phyloP scores from a whole-genome alignment of 1,140 invertebrate species.

The Leptinotarsa lineolata region DNA sequence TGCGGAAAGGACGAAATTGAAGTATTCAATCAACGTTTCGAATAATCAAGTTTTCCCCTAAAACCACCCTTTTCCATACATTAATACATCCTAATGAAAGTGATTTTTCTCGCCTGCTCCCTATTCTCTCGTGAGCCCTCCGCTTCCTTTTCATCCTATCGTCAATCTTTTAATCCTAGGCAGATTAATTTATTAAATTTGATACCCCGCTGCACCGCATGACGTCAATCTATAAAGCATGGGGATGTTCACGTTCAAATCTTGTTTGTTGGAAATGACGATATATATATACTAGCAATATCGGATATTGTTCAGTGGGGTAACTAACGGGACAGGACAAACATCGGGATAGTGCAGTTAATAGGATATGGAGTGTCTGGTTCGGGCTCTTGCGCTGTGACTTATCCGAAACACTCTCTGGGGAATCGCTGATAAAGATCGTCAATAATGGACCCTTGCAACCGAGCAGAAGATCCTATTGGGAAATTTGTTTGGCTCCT shows the following conservation, averaged over 20 bases:
- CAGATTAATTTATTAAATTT: conserved; percentile 5
- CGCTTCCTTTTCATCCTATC: neutral
- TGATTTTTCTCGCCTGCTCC: conserved; percentile 2
- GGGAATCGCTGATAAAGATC: conserved; percentile 34
- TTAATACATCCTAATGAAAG: conserved; percentile 6
- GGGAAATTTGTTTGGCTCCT: conserved; percentile 19
- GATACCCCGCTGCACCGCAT: neutral
- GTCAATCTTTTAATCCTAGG: conserved; percentile 1
- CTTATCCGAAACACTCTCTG: conserved; percentile 28
- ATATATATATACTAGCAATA: neutral
- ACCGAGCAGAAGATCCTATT: conserved; percentile 13
- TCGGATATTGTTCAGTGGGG: conserved; percentile 10
- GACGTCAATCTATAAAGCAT: neutral
- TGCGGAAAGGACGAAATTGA: no score
- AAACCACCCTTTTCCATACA: neutral
- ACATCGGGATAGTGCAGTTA: conserved; percentile 23
- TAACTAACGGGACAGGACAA: conserved; percentile 21
- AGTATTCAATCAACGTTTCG: no score
- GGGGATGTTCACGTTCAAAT: conserved; percentile 8
- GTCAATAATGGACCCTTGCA: conserved; percentile 22
- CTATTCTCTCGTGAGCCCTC: neutral
- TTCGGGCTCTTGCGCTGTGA: conserved; percentile 13
- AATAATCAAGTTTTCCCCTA: no score
- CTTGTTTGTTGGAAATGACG: conserved; percentile 13
- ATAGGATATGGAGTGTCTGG: conserved; percentile 24